Evolutionary conservation across 2,113 vertebrate species (phyloP).

Genomic region (Syrrhaptes paradoxus): DNA sequence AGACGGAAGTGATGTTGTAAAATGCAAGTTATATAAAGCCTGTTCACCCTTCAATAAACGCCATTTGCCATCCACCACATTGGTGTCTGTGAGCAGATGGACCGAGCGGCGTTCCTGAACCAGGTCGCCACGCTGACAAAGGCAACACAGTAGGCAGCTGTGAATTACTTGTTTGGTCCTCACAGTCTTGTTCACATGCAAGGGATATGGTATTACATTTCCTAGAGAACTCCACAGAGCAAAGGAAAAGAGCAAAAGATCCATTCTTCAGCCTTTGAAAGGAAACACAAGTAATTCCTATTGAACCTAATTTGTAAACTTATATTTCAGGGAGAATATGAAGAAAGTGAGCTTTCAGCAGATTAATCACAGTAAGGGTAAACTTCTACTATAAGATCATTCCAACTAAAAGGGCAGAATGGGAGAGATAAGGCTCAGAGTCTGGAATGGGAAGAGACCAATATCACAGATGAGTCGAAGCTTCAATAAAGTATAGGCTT

Average conservation of each 20-base stretch:
- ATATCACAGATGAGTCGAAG: neutral
- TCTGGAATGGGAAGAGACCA: neutral
- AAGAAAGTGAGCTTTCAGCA: neutral
- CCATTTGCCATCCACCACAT: too few species aligned
- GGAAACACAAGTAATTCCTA: neutral
- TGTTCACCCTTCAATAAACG: too few species aligned
- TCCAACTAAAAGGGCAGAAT: neutral
- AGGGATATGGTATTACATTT: neutral
- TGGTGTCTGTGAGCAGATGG: too few species aligned
- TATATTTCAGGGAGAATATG: neutral
- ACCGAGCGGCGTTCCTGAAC: too few species aligned
- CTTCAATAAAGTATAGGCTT: neutral
- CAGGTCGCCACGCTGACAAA: too few species aligned
- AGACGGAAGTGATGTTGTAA: too few species aligned
- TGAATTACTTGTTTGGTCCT: neutral
- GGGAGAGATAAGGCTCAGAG: neutral
- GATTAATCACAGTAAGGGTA: neutral
- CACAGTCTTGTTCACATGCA: neutral
- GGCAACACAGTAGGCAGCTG: neutral
- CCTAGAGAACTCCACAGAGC: neutral
- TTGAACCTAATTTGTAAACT: neutral
- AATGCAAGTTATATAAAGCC: too few species aligned
- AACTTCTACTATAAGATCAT: neutral
- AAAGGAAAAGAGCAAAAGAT: neutral
- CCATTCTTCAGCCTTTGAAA: neutral